Conservation (phyloP, 2,113 vertebrate species). For the Aptenodytes patagonicus region DNA sequence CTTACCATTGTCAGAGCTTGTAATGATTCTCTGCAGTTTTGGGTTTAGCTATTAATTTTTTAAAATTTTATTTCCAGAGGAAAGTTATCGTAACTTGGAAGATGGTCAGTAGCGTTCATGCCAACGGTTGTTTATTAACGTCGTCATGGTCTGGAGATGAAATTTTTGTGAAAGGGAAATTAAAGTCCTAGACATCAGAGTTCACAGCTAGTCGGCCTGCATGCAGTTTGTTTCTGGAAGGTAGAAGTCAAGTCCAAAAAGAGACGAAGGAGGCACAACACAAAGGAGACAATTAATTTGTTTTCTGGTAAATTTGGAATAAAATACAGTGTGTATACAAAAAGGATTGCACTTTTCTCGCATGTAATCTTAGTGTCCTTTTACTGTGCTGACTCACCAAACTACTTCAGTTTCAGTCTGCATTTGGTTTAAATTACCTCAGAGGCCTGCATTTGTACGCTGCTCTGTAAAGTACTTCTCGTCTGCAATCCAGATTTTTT, state of each 20-base stretch:
- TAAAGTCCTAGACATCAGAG: background rate
- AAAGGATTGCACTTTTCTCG: background rate
- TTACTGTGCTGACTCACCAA: constrained; percentile 17
- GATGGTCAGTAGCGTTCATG: background rate
- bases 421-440: constrained; percentile 38
- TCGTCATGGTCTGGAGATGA: constrained; percentile 29
- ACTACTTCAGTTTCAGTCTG: background rate
- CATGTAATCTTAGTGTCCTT: background rate
- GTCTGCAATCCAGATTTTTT: background rate
- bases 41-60: background rate
- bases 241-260: background rate
- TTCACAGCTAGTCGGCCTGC: background rate
- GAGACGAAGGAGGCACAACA: background rate
- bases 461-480: background rate
- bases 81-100: constrained; percentile 44
- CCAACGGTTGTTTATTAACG: background rate
- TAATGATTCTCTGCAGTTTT: background rate
- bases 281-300: background rate
- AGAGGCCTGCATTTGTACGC: background rate
- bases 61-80: background rate
- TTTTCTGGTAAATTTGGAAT: background rate
- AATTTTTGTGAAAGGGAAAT: constrained; percentile 47
- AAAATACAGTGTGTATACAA: background rate
- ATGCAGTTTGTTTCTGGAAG: background rate
- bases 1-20: background rate